Percentiles rank a stretch among this genome's conserved stretches.
These are phyloP conservation scores for Karalla daura DNA, from an alignment of 2,797 vertebrate genomes.

Conservation along the genomic window DNA sequence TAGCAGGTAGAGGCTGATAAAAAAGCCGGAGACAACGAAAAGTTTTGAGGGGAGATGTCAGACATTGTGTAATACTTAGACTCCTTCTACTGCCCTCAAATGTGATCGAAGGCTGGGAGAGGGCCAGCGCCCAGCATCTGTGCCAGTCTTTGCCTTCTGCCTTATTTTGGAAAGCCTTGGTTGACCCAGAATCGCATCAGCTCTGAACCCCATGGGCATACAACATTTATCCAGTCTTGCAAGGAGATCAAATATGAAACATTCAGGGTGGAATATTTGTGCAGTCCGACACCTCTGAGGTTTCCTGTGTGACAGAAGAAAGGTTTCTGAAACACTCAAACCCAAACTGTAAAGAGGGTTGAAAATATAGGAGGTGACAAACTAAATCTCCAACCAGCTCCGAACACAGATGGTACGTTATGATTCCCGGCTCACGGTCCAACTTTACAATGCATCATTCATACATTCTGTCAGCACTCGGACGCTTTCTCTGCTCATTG, in stretches of 20 bases:
- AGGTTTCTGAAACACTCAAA: slow-evolving; percentile 12
- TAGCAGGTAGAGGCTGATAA: slow-evolving; percentile 2
- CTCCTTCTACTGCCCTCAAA: background rate
- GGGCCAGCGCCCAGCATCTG: too few relatives aligned
- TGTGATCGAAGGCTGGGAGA: background rate
- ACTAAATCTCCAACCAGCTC: slow-evolving; percentile 35
- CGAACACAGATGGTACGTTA: slow-evolving; percentile 53
- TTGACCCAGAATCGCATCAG: background rate
- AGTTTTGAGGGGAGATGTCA: background rate
- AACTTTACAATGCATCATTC: slow-evolving; percentile 57
- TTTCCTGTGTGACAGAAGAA: slow-evolving; percentile 18
- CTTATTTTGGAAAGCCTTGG: background rate
- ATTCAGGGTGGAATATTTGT: background rate
- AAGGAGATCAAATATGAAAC: background rate
- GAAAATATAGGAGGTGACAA: slow-evolving; percentile 35
- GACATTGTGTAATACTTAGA: background rate
- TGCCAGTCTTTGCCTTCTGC: too few relatives aligned
- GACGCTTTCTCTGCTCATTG: slow-evolving; percentile 48
- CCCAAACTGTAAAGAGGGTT: slow-evolving; percentile 23
- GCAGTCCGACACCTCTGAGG: background rate
- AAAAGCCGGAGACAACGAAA: background rate
- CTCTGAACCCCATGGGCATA: background rate
- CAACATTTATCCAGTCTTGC: background rate
- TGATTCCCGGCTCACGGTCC: slow-evolving; percentile 43
- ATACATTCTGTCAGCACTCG: slow-evolving; percentile 48